Percentiles rank a stretch among this genome's conserved stretches.
Evolutionary conservation across 2,113 vertebrate genomes (phyloP).

Genomic region (Lontra canadensis): DNA sequence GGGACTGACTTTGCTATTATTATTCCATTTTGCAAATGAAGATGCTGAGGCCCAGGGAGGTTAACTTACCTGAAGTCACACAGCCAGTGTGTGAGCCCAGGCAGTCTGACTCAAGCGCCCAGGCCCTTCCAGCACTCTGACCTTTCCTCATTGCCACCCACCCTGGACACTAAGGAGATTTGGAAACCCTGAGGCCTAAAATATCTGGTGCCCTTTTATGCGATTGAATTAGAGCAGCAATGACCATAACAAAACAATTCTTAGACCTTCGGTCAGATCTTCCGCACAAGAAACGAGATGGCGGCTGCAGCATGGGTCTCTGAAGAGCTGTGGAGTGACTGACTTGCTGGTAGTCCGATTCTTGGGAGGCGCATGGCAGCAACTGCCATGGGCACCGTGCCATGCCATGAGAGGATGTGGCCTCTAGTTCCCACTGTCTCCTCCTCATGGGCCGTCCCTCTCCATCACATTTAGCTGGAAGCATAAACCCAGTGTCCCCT

Average conservation of each 20-base stretch:
- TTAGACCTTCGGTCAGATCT: neutral
- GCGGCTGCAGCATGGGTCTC: neutral
- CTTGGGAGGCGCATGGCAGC: no score
- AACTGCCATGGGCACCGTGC: neutral
- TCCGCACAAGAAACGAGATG: neutral
- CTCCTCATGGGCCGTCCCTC: neutral
- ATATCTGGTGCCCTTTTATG: neutral
- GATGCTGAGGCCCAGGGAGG: neutral
- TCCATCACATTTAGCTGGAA: neutral
- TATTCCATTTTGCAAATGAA: neutral
- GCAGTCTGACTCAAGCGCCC: neutral
- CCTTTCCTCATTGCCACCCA: neutral
- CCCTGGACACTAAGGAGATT: neutral
- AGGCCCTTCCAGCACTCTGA: neutral
- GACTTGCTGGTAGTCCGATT: neutral
- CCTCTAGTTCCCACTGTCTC: neutral
- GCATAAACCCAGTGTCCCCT: neutral
- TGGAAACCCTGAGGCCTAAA: neutral
- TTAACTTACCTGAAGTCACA: neutral
- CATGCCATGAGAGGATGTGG: fast-evolving
- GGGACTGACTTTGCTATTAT: neutral
- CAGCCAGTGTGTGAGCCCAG: neutral
- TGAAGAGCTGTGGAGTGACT: neutral
- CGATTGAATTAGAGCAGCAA: neutral
- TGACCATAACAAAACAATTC: neutral